Evolutionary conservation across 2,797 vertebrate species (phyloP).

Genomic region (Mormyrops attenuatus): DNA sequence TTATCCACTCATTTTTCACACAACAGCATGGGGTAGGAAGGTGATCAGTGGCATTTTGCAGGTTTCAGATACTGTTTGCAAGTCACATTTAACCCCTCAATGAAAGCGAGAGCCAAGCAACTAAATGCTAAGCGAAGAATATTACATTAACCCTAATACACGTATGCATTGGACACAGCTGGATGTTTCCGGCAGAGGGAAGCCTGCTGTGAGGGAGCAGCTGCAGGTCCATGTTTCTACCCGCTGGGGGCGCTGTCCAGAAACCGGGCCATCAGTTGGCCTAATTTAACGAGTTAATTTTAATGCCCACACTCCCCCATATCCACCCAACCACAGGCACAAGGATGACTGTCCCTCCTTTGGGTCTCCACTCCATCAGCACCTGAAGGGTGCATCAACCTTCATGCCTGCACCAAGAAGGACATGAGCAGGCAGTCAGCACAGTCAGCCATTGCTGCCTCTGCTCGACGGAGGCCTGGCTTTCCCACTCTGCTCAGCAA

Average conservation of each 20-base stretch:
- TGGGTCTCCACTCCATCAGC: constrained; percentile 22
- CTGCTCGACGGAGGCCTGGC: not conserved
- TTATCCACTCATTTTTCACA: not conserved
- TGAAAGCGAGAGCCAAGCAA: not conserved
- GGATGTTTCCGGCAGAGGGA: not conserved
- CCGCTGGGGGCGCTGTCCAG: not conserved
- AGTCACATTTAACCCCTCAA: not conserved
- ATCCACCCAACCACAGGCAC: not conserved
- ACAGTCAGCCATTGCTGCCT: constrained; percentile 22
- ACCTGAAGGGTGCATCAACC: constrained; percentile 26
- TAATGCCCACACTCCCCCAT: not conserved
- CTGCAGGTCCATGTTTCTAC: not conserved
- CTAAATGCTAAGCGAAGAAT: not conserved
- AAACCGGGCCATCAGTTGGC: not conserved
- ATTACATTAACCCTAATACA: not conserved
- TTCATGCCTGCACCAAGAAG: constrained; percentile 18
- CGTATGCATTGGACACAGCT: not conserved
- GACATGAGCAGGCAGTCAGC: constrained; percentile 16
- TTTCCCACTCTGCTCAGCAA: not conserved
- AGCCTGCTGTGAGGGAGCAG: not conserved
- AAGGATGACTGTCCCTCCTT: not conserved
- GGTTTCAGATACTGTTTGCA: not conserved
- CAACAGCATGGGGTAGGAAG: not conserved
- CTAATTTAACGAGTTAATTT: not conserved
- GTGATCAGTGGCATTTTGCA: not conserved